These are phyloP conservation scores for Panagrolaimus sp. DNA, from an alignment of 1,140 invertebrate genomes.

Conservation along the genomic window DNA sequence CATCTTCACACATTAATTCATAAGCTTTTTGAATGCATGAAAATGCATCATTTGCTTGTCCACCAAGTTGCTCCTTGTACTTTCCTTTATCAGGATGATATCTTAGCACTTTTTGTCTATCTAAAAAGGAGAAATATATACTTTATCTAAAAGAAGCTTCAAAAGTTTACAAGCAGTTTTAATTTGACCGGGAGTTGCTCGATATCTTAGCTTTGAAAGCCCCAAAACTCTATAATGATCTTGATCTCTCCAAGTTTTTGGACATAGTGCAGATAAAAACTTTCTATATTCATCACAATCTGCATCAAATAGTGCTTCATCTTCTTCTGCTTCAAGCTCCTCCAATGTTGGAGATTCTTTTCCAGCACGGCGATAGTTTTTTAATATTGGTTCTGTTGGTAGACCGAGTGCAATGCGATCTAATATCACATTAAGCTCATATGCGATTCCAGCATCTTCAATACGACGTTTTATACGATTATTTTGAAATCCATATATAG, in stretches of 20 bases:
- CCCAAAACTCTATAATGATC: conserved; percentile 49
- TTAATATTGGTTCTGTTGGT: conserved; percentile 30
- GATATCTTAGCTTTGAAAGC: conserved; percentile 38
- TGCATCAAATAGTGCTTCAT: conserved; percentile 30
- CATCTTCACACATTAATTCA: conserved; percentile 76
- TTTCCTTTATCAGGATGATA: conserved; percentile 91
- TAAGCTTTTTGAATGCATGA: conserved; percentile 97
- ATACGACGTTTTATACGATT: conserved; percentile 18
- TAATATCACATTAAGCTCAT: conserved; percentile 32
- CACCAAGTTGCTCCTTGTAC: conserved; percentile 50
- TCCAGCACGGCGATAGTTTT: not conserved
- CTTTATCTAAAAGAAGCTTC: not conserved
- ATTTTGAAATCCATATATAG: too few relatives aligned
- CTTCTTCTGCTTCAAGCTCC: conserved; percentile 9
- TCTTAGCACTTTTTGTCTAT: conserved; percentile 77
- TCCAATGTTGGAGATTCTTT: not conserved
- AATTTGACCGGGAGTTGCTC: conserved; percentile 38
- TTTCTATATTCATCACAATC: conserved; percentile 38
- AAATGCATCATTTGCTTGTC: conserved; percentile 76
- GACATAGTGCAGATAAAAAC: conserved; percentile 37
- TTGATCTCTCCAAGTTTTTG: conserved; percentile 44
- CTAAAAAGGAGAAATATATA: conserved; percentile 57
- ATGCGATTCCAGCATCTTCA: conserved; percentile 42
- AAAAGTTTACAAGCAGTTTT: conserved; percentile 41
- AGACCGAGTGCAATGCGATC: conserved; percentile 34